Conservation (phyloP, 1,140 invertebrate genomes). For the Delia radicum region DNA sequence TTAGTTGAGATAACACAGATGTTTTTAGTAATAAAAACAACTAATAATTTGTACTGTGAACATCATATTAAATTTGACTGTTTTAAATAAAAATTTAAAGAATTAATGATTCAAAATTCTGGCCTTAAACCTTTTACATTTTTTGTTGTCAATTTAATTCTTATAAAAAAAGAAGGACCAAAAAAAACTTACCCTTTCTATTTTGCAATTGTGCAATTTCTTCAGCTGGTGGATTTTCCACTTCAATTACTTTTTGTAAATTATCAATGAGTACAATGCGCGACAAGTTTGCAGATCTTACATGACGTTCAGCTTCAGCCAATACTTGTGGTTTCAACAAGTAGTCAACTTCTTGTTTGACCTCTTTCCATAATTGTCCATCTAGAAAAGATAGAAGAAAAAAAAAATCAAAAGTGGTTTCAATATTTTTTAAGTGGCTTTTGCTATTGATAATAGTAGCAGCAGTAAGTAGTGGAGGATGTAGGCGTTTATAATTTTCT, state of each 20-base stretch:
- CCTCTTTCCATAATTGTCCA: constrained; percentile 69
- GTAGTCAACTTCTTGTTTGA: constrained; percentile 66
- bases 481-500: constrained; percentile 14
- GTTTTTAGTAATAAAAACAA: too few relatives aligned
- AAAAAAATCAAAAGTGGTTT: constrained; percentile 20
- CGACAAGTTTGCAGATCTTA: constrained; percentile 61
- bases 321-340: constrained; percentile 63
- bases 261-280: constrained; percentile 72
- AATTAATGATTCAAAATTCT: too few relatives aligned
- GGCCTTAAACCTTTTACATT: too few relatives aligned
- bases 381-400: constrained; percentile 56
- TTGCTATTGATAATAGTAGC: too few relatives aligned
- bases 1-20: too few relatives aligned
- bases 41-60: too few relatives aligned
- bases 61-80: too few relatives aligned
- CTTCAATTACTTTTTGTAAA: constrained; percentile 73
- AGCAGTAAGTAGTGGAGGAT: constrained; percentile 13
- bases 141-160: too few relatives aligned
- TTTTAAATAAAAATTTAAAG: too few relatives aligned
- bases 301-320: constrained; percentile 59
- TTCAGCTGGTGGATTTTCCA: constrained; percentile 71
- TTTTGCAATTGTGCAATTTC: constrained; percentile 68
- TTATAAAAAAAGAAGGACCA: too few relatives aligned
- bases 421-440: not conserved
- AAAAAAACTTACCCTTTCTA: constrained; percentile 65